A percentile compares a stretch with the other conserved stretches of the same genome.
Conservation (phyloP, 2,113 vertebrate species). For the Daboia siamensis region DNA sequence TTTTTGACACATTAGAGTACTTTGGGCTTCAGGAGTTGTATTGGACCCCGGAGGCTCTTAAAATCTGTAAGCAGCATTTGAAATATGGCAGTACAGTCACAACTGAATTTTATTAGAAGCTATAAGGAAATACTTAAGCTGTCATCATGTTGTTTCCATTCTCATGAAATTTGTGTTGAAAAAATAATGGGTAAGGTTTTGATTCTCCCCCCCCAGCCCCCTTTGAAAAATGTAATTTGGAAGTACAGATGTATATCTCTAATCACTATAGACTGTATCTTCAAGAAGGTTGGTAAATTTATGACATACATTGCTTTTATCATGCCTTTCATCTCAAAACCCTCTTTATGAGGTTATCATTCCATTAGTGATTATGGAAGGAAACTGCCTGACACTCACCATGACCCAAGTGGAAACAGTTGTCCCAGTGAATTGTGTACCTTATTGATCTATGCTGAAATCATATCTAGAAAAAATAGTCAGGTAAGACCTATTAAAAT, state of each 20-base stretch:
- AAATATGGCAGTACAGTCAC: neutral
- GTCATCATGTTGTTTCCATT: neutral
- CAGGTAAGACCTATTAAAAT: neutral
- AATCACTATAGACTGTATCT: neutral
- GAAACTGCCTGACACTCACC: neutral
- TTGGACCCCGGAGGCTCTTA: neutral
- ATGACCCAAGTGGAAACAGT: neutral
- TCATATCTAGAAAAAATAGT: neutral
- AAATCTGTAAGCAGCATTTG: neutral
- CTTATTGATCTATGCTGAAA: neutral
- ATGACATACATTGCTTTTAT: neutral
- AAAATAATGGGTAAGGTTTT: neutral
- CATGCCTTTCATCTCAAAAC: neutral
- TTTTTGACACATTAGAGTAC: neutral
- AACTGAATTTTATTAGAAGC: neutral
- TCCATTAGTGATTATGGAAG: neutral
- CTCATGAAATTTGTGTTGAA: neutral
- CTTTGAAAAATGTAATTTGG: neutral
- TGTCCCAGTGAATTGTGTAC: neutral
- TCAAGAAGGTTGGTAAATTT: neutral
- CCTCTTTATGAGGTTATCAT: neutral
- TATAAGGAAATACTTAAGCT: neutral
- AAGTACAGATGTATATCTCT: neutral
- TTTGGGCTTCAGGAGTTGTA: neutral
- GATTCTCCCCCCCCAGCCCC: neutral